phyloP scores from a whole-genome alignment of 2,888 invertebrate genomes.

The Chouioia cunea region DNA sequence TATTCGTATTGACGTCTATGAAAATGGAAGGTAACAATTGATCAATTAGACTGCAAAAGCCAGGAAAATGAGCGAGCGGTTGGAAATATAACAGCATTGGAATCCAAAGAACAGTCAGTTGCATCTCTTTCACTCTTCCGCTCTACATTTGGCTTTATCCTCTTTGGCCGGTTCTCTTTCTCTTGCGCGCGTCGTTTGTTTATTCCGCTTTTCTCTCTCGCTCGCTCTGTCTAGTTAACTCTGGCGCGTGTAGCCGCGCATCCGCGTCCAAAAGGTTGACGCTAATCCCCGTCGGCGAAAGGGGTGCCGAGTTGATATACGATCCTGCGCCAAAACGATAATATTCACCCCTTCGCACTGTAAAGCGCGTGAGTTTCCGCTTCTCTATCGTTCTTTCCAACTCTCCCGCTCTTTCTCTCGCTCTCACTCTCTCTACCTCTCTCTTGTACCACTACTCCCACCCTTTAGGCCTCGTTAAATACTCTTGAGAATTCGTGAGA shows the following conservation, averaged over 20 bases:
- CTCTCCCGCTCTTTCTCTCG: constrained; percentile 18
- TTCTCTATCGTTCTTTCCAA: constrained; percentile 15
- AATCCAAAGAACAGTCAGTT: background rate
- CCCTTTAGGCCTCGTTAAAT: constrained; percentile 24
- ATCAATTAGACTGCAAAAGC: background rate
- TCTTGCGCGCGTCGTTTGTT: constrained; percentile 10
- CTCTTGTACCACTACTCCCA: background rate
- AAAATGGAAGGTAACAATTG: background rate
- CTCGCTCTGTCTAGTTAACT: constrained; percentile 1
- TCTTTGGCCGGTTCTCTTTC: background rate
- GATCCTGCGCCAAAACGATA: constrained; percentile 66
- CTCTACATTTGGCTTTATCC: constrained; percentile 23
- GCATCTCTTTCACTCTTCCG: constrained; percentile 5
- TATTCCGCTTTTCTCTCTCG: constrained; percentile 21
- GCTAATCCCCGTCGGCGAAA: constrained; percentile 66
- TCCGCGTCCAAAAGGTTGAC: constrained; percentile 57
- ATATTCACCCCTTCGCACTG: constrained; percentile 58
- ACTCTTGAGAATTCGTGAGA: constrained; percentile 8
- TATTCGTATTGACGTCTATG: no score
- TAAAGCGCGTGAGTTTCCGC: constrained; percentile 37
- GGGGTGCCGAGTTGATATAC: constrained; percentile 64
- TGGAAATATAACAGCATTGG: background rate
- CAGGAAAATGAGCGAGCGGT: no score
- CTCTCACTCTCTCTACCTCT: constrained; percentile 2
- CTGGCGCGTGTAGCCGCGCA: constrained; percentile 13